Evolutionary conservation across 2,113 vertebrate species (phyloP), one percentile per base, ranked within the genome.

Genomic region (Cyanocitta stelleri): DNA sequence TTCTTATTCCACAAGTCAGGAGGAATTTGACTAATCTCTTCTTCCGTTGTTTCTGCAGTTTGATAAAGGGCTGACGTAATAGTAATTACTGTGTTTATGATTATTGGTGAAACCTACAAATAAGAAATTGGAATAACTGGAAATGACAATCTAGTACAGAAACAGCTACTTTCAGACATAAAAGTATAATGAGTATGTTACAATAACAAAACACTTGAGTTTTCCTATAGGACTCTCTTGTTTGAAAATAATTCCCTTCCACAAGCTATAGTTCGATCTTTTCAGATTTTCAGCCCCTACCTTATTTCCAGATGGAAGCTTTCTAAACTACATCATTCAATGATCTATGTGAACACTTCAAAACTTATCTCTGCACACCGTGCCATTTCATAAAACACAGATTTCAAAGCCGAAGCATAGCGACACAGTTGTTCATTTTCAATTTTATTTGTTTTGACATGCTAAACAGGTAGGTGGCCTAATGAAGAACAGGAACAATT

Each of bases 1-100:
- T 98, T 98, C 89, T 98, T 98, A 87, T 99, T 97, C 99, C 99
- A 99, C 66, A 99, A 96, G 51, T 99, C 97, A 77, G 98, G 96
- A 24, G 98, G 96, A 83, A 98, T 97, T 24, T 98, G 97, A 96
- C 98, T 98, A 7, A 98, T 97, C 74, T 98, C 97, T 96, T 98
- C 97, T 82, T 98, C 97, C 3, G 97, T 95, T 22, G 98, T 98
- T 97, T 99, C 99, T 6, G 98, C 94, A 54, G 97, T 98, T 64
- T 98, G 98, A 71, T 97, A 99, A 95, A 99, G 95, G 17, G 98
- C 99, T 29, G 99, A 99, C 74, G 99, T 99, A 95, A 99, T 99
- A 89, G 98, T 99, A 94, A 99, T 99, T 72, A 99, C 98, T 6
- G 99, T 99, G 97, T 99, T 99, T 97, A 99, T 99, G 91, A 99